These are phyloP conservation scores for Ageneiosus marmoratus DNA, from an alignment of 2,113 vertebrate genomes.

Conservation along the genomic window DNA sequence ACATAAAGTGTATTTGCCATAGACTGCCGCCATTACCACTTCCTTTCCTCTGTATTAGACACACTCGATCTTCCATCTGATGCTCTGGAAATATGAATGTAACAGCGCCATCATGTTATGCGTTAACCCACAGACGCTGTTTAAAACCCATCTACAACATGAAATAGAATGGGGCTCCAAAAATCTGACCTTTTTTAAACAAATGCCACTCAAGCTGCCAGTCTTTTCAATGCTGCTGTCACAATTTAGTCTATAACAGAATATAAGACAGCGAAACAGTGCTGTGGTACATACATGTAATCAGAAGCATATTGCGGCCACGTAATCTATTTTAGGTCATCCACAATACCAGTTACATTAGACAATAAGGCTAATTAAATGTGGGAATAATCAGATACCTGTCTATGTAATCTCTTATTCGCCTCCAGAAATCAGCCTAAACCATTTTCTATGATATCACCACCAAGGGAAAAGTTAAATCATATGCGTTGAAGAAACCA, in stretches of 20 bases:
- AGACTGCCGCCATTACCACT: slow-evolving; percentile 63
- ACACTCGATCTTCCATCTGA: slow-evolving; percentile 57
- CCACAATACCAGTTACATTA: slow-evolving; percentile 71
- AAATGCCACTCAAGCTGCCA: slow-evolving; percentile 47
- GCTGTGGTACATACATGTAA: slow-evolving; percentile 60
- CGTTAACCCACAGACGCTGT: slow-evolving; percentile 1
- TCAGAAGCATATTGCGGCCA: slow-evolving; percentile 75
- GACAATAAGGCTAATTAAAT: slow-evolving; percentile 76
- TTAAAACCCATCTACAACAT: slow-evolving; percentile 42
- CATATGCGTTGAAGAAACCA: slow-evolving; percentile 55
- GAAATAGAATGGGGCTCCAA: slow-evolving; percentile 19
- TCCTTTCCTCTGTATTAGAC: slow-evolving; percentile 56
- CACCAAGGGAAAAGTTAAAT: slow-evolving; percentile 60
- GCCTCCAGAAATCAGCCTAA: slow-evolving; percentile 46
- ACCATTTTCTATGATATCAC: slow-evolving; percentile 51
- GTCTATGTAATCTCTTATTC: slow-evolving; percentile 29
- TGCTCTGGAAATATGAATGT: slow-evolving; percentile 61
- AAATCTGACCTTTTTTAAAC: slow-evolving; percentile 30
- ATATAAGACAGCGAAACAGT: background rate
- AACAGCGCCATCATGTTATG: background rate
- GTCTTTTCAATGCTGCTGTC: slow-evolving; percentile 32
- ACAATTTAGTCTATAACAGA: slow-evolving; percentile 25
- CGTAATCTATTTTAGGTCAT: slow-evolving; percentile 73
- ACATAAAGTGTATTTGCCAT: slow-evolving; percentile 59
- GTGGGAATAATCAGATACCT: slow-evolving; percentile 66